These are phyloP conservation scores for Pardosa pseudoannulata DNA, from an alignment of 2,888 invertebrate species.

Conservation along the genomic window DNA sequence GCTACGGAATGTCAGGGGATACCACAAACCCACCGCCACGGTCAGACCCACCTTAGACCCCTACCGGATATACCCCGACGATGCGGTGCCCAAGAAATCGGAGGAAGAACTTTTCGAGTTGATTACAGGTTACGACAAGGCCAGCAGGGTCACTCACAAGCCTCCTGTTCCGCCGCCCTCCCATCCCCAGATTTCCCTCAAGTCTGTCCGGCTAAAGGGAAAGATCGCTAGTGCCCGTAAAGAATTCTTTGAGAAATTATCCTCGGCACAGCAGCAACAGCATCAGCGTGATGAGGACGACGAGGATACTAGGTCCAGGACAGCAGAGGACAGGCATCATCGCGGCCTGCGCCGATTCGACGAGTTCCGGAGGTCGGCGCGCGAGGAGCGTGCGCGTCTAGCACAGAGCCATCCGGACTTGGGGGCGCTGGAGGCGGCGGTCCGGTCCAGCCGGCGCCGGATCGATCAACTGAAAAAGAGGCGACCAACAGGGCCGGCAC, in stretches of 20 bases:
- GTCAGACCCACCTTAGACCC: slow-evolving; percentile 50
- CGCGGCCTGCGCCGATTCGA: slow-evolving; percentile 50
- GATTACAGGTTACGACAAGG: slow-evolving; percentile 62
- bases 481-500: slow-evolving; percentile 3
- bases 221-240: slow-evolving; percentile 61
- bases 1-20: slow-evolving; percentile 16
- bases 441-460: slow-evolving; percentile 59
- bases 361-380: slow-evolving; percentile 60
- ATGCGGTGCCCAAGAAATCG: not conserved
- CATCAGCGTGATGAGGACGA: not conserved
- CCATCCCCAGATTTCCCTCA: slow-evolving; percentile 16
- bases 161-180: slow-evolving; percentile 61
- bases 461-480: slow-evolving; percentile 69
- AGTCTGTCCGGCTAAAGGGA: slow-evolving; percentile 30
- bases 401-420: slow-evolving; percentile 72
- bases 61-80: not conserved
- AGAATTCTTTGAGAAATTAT: slow-evolving; percentile 63
- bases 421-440: slow-evolving; percentile 72
- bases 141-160: slow-evolving; percentile 54
- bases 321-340: not conserved
- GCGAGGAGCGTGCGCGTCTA: slow-evolving; percentile 68
- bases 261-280: slow-evolving; percentile 31
- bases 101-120: slow-evolving; percentile 50
- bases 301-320: too few species aligned
- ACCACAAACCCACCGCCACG: slow-evolving; percentile 53